These are phyloP conservation scores for Ciconia nigra DNA, from an alignment of 2,797 vertebrate genomes.

Conservation along the genomic window DNA sequence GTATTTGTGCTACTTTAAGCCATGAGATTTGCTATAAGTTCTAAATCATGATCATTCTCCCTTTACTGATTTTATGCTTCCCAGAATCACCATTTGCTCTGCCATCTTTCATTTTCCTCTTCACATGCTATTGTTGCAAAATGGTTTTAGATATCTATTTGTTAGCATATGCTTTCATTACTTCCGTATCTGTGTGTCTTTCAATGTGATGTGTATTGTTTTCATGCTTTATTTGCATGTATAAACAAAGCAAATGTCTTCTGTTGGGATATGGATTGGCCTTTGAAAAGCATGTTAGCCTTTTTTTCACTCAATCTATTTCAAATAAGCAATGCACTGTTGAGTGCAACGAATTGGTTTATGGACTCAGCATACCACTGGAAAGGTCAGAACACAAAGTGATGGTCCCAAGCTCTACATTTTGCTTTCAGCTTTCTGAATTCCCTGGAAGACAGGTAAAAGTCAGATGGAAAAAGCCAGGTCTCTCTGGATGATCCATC, in stretches of 20 bases:
- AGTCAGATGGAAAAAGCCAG: background rate
- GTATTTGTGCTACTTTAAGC: background rate
- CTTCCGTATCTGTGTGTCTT: background rate
- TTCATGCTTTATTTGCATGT: background rate
- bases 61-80: background rate
- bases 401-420: background rate
- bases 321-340: background rate
- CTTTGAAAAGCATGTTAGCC: background rate
- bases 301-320: background rate
- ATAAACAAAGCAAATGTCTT: background rate
- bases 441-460: background rate
- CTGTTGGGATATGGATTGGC: background rate
- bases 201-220: background rate
- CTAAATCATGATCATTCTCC: background rate
- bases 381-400: background rate
- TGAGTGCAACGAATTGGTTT: background rate
- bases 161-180: background rate
- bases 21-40: background rate
- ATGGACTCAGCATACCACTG: background rate
- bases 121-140: background rate
- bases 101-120: background rate
- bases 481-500: rapidly evolving
- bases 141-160: background rate
- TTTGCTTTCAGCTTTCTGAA: background rate
- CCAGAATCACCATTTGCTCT: background rate